Conservation (phyloP, 2,888 invertebrate species). For the Ypsolopha sequella region DNA sequence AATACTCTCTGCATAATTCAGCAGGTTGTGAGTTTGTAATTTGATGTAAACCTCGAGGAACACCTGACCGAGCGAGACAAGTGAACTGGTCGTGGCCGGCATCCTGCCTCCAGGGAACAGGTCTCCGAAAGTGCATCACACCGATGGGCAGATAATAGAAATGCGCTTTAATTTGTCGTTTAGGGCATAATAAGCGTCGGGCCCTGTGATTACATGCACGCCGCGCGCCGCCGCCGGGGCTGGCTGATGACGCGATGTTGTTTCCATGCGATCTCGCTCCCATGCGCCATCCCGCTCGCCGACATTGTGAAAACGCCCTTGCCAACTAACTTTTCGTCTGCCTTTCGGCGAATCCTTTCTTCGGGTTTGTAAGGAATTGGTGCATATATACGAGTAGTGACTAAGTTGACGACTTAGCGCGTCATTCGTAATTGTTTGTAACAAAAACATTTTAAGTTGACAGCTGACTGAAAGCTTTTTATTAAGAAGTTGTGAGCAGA, state of each 20-base stretch:
- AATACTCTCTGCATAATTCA: conserved; percentile 39
- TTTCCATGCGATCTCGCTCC: conserved; percentile 37
- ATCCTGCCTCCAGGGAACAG: conserved; percentile 36
- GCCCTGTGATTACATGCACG: conserved; percentile 71
- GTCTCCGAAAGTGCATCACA: conserved; percentile 41
- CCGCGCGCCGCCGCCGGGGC: conserved; percentile 62
- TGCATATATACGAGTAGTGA: not conserved
- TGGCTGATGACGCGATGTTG: conserved; percentile 65
- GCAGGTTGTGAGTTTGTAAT: conserved; percentile 11
- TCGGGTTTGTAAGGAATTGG: conserved; percentile 11
- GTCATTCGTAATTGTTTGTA: not conserved
- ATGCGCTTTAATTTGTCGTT: conserved; percentile 71
- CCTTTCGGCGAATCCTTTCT: conserved; percentile 50
- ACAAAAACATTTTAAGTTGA: not conserved
- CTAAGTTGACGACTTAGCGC: not conserved
- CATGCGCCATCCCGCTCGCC: conserved; percentile 5
- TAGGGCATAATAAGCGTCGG: conserved; percentile 64
- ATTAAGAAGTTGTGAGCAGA: not conserved
- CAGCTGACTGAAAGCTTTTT: not conserved
- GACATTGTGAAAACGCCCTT: conserved; percentile 3
- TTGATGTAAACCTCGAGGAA: conserved; percentile 7
- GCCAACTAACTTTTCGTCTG: conserved; percentile 11
- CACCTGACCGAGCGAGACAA: conserved; percentile 5
- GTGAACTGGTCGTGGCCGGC: conserved; percentile 17
- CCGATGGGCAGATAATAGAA: conserved; percentile 66